These are phyloP conservation scores for Brachypodius melanocephalos DNA, from an alignment of 2,113 vertebrate species.

Conservation along the genomic window DNA sequence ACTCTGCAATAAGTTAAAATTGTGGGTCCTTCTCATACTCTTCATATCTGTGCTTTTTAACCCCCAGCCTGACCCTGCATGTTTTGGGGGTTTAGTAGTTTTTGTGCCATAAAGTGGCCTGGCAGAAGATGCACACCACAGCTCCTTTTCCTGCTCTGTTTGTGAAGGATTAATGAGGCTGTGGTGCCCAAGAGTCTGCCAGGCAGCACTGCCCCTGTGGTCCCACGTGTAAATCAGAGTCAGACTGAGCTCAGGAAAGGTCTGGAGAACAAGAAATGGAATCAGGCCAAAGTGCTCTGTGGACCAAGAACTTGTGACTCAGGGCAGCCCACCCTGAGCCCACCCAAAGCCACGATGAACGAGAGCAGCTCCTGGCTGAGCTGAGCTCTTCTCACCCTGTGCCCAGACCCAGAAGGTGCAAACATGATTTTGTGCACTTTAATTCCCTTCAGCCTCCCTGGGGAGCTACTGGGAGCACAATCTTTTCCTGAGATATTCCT, in stretches of 20 bases:
- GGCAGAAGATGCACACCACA: background rate
- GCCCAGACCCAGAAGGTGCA: background rate
- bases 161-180: background rate
- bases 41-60: background rate
- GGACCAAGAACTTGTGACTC: background rate
- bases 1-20: background rate
- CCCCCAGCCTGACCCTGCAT: background rate
- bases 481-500: background rate
- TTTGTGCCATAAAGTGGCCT: background rate
- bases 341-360: rapidly evolving
- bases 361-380: rapidly evolving
- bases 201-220: rapidly evolving
- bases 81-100: background rate
- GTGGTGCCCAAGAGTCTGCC: background rate
- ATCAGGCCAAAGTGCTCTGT: background rate
- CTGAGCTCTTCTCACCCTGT: background rate
- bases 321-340: background rate
- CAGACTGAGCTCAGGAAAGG: background rate
- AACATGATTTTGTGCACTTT: background rate
- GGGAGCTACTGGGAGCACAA: background rate
- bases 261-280: background rate
- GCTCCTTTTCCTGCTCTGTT: background rate
- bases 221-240: background rate
- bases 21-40: background rate
- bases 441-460: background rate